These are phyloP conservation scores for Clytia hemisphaerica DNA, from an alignment of 30 jellyfish, hydroid and myxozoan species.

Conservation along the genomic window DNA sequence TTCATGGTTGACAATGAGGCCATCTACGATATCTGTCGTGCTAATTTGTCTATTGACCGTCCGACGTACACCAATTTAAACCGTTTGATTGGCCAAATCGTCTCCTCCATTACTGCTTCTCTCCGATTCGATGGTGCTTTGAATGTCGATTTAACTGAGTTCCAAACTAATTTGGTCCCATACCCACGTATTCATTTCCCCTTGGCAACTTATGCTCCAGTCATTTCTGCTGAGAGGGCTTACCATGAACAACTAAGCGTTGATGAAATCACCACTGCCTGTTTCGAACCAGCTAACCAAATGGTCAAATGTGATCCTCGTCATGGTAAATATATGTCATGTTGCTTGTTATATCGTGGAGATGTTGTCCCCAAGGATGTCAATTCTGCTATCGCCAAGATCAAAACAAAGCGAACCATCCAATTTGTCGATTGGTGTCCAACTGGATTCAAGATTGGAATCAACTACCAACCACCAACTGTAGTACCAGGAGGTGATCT, in stretches of 20 bases:
- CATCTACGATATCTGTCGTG: slow-evolving; percentile 17
- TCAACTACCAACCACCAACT: slow-evolving; percentile 13
- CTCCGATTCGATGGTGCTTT: slow-evolving; percentile 34
- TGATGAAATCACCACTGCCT: slow-evolving; percentile 13
- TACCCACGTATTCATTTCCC: slow-evolving; percentile 48
- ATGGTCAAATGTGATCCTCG: slow-evolving; percentile 32
- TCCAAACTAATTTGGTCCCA: slow-evolving; percentile 37
- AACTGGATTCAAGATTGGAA: slow-evolving; percentile 12
- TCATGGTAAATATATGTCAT: slow-evolving; percentile 34
- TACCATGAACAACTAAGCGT: slow-evolving; percentile 2
- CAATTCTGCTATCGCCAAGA: slow-evolving; percentile 17
- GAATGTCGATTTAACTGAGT: slow-evolving; percentile 34
- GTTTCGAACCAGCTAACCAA: slow-evolving; percentile 25
- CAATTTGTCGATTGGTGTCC: slow-evolving; percentile 35
- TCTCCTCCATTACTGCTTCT: slow-evolving; percentile 32
- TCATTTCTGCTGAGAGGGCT: slow-evolving; percentile 25
- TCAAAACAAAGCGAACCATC: neutral
- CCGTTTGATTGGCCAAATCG: slow-evolving; percentile 44
- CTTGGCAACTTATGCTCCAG: slow-evolving; percentile 36
- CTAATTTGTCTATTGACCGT: slow-evolving; percentile 18
- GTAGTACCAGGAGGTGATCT: slow-evolving; percentile 10
- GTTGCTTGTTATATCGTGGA: slow-evolving; percentile 41
- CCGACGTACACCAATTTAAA: slow-evolving; percentile 35
- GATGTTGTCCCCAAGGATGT: slow-evolving; percentile 36
- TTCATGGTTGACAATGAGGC: slow-evolving; percentile 29